These are phyloP conservation scores for Lasioglossum calceatum DNA, from an alignment of 2,888 invertebrate species.

Conservation along the genomic window DNA sequence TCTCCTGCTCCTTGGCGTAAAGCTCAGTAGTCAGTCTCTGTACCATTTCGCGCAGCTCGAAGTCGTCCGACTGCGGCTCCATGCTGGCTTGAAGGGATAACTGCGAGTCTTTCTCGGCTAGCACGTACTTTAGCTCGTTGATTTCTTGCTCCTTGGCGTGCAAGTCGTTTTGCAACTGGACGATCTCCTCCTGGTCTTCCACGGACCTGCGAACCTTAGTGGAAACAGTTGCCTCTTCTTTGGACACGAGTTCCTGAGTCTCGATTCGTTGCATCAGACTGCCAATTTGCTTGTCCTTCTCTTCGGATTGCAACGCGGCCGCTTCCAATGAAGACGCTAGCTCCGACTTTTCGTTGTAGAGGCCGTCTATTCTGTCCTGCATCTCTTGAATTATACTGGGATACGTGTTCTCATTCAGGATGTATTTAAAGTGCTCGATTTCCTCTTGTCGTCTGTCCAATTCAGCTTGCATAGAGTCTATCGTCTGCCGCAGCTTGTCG, in stretches of 20 bases:
- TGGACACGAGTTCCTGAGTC: conserved; percentile 55
- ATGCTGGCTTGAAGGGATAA: conserved; percentile 68
- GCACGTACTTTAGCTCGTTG: conserved; percentile 72
- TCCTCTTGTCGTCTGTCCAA: conserved; percentile 89
- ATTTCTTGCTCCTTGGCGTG: conserved; percentile 76
- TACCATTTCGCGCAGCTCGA: conserved; percentile 67
- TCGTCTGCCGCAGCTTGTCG: conserved; percentile 53
- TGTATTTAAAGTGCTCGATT: conserved; percentile 90
- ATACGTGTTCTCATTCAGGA: conserved; percentile 85
- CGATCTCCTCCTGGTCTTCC: conserved; percentile 73
- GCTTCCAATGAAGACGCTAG: conserved; percentile 70
- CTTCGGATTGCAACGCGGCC: conserved; percentile 66
- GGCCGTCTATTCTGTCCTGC: conserved; percentile 78
- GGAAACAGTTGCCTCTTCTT: conserved; percentile 49
- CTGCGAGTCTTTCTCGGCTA: conserved; percentile 76
- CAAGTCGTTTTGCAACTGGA: conserved; percentile 75
- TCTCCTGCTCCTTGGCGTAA: conserved; percentile 73
- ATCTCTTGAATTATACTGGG: conserved; percentile 82
- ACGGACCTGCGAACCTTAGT: conserved; percentile 56
- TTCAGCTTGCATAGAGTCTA: conserved; percentile 69
- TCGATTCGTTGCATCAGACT: conserved; percentile 62
- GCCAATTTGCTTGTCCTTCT: conserved; percentile 72
- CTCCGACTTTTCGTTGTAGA: conserved; percentile 77
- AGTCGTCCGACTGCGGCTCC: conserved; percentile 73
- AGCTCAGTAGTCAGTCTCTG: conserved; percentile 72